Evolutionary conservation across 92 coral and sea anemone genomes (phyloP), one percentile per base, ranked within the genome.

Genomic region (Galaxea fascicularis): DNA sequence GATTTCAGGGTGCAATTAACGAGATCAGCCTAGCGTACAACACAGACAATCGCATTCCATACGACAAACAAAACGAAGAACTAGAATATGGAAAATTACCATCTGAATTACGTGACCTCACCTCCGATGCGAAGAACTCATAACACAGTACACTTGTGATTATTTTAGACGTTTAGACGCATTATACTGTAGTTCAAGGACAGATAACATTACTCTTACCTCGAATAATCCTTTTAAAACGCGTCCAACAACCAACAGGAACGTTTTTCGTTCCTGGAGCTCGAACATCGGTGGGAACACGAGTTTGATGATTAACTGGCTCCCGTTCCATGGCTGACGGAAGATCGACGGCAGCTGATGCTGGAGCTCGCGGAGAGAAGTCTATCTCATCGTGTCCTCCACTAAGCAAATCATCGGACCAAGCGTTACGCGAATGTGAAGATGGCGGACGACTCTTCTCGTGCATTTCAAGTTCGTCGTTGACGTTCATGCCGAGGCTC

Each of bases 261-360:
- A 91, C 98, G 71, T 94, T 97, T 65, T 89, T 95, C 51, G 95
- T 92, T 29, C 95, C 99, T 21, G 95, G 97, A 82, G 95, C 98
- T 68, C 99, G 98, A 6, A 85, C 98, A 66, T 97, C 99, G 28
- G 99, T 73, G 10, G 99, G 87, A 39, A 97, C 92, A 68, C 94
- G 95, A 22, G 85, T 88, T 81, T 89, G 92, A 70, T 89, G 98
- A 24, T 87, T 76, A 52, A 93, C 98, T 9, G 99, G 98, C 84
- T 97, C 99, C 7, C 94, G 92, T 68, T 94, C 97, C 99, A 97
- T 97, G 0, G 98, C 99, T 12, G 98, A 92, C 2, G 99, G 99
- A 82, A 94, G 93, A 87, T 97, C 99, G 39, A 97, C 98, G 9
- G 99, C 98, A 3, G 99, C 98, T 4, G 98, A 95, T 22, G 97